A percentile compares a stretch with the other conserved stretches of the same genome.
These are phyloP conservation scores for Cylindroiulus punctatus DNA, from an alignment of 2,888 invertebrate species.

Conservation along the genomic window DNA sequence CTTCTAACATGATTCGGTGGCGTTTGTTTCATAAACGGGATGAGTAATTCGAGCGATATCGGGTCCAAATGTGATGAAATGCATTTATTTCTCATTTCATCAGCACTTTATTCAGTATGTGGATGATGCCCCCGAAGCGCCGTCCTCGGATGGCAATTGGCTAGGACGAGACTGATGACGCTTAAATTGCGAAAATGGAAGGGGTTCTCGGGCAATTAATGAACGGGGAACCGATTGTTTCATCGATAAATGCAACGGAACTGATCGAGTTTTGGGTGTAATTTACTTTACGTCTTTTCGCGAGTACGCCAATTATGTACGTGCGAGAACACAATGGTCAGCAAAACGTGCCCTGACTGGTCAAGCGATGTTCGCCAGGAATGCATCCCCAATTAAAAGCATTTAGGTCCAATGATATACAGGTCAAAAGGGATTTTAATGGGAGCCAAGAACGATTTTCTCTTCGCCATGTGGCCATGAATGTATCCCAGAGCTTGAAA, in stretches of 20 bases:
- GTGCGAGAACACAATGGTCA: slow-evolving; percentile 49
- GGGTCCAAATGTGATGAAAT: neutral
- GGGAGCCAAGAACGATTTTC: neutral
- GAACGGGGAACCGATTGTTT: slow-evolving; percentile 36
- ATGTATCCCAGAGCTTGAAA: neutral
- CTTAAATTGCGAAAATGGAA: neutral
- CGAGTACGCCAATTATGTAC: slow-evolving; percentile 35
- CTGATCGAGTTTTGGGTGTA: slow-evolving; percentile 45
- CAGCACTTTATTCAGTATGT: neutral
- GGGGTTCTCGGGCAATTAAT: neutral
- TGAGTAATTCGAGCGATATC: neutral
- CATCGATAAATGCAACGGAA: slow-evolving; percentile 43
- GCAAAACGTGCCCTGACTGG: slow-evolving; percentile 47
- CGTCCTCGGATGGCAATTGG: neutral
- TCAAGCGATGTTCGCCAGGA: neutral
- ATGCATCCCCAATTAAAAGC: slow-evolving; percentile 51
- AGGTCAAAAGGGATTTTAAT: slow-evolving; percentile 46
- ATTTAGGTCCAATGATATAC: slow-evolving; percentile 48
- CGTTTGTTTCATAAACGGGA: neutral
- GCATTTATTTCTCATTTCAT: slow-evolving; percentile 2
- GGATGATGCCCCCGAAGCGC: neutral
- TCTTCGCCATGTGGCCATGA: neutral
- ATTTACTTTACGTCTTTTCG: slow-evolving; percentile 44
- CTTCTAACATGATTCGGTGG: neutral
- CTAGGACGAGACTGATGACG: neutral